Evolutionary conservation across 2,797 vertebrate genomes (phyloP).

Genomic region (Poeciliopsis infans): DNA sequence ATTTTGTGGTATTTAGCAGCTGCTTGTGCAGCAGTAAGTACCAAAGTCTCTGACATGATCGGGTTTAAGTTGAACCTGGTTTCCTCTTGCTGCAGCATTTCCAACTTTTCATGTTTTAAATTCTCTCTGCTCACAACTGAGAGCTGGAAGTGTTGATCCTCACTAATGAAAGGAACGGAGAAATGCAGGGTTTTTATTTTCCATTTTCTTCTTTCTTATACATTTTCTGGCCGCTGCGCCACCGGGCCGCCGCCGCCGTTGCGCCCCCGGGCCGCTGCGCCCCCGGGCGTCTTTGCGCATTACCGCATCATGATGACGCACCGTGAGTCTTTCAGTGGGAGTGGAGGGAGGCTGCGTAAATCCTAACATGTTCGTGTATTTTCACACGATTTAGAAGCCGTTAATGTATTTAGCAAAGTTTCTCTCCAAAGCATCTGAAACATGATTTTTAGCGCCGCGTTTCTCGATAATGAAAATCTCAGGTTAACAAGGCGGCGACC

Average conservation of each 20-base stretch:
- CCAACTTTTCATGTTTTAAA: not conserved
- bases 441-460: not conserved
- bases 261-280: too few species aligned
- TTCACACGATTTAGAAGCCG: too few species aligned
- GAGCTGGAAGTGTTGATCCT: not conserved
- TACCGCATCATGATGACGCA: slow-evolving; percentile 17
- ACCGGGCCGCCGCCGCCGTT: not conserved
- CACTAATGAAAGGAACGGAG: not conserved
- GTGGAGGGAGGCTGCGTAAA: not conserved
- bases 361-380: not conserved
- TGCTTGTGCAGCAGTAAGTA: too few species aligned
- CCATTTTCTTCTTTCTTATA: not conserved
- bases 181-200: not conserved
- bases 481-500: not conserved
- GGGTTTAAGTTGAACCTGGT: not conserved
- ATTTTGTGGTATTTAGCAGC: too few species aligned
- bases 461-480: slow-evolving; percentile 1
- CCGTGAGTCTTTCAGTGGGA: not conserved
- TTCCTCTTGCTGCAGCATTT: not conserved
- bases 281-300: slow-evolving; percentile 51
- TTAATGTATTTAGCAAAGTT: not conserved
- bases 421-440: not conserved
- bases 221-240: not conserved
- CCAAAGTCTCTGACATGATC: too few species aligned
- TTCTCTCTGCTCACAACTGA: not conserved